A percentile compares a stretch with the other conserved stretches of the same genome.
Evolutionary conservation across 1,140 invertebrate genomes (phyloP).

Genomic region (Anthonomus grandis): DNA sequence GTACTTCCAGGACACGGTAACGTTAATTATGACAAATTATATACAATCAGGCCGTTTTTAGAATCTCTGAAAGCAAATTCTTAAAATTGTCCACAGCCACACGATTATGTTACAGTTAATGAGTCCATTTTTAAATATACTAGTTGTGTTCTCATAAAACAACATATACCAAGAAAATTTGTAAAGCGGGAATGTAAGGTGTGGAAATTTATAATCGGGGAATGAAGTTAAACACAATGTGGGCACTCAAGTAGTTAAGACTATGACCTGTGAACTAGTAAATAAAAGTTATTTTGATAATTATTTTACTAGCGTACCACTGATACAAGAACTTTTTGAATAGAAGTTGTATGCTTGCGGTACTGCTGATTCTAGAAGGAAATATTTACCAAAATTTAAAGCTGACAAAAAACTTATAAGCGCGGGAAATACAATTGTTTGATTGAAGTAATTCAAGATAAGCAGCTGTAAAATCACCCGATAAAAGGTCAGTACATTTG

Average conservation of each 20-base stretch:
- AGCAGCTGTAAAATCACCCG: conserved; percentile 33
- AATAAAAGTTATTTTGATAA: conserved; percentile 17
- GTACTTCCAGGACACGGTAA: conserved; percentile 35
- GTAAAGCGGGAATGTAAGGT: conserved; percentile 12
- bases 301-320: no score
- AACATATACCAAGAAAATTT: conserved; percentile 6
- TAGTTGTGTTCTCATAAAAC: conserved; percentile 1
- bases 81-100: not conserved
- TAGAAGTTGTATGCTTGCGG: no score
- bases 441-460: conserved; percentile 31
- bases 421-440: conserved; percentile 45
- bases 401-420: conserved; percentile 40
- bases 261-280: conserved; percentile 5
- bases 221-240: conserved; percentile 10
- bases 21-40: conserved; percentile 45
- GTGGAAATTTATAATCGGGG: conserved; percentile 11
- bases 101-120: not conserved
- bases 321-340: not conserved
- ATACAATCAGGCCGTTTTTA: conserved; percentile 44
- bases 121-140: conserved; percentile 15
- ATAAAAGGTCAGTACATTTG: conserved; percentile 34
- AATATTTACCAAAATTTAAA: conserved; percentile 39
- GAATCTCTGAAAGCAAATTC: conserved; percentile 1
- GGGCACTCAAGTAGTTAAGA: conserved; percentile 20
- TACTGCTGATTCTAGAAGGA: conserved; percentile 40